Evolutionary conservation across 1,140 invertebrate genomes (phyloP), one percentile per base, ranked within the genome.

Genomic region (Coelopa frigida): DNA sequence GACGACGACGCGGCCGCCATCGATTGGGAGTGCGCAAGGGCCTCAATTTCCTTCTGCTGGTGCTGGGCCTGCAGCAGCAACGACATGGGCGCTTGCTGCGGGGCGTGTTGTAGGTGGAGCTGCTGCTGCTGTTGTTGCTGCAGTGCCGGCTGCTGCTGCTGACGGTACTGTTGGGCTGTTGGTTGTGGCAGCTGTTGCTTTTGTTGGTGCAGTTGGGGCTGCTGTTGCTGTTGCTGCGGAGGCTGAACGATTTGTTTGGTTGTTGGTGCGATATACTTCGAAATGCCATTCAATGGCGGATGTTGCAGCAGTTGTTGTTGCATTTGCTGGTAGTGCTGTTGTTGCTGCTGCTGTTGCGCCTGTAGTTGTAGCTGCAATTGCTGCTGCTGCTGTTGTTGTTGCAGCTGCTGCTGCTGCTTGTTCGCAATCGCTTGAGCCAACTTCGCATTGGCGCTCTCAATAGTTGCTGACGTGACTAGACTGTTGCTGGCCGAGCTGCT

Each of bases 391-490:
- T 43, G 32, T 29, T 48, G 40, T n/a, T 46, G 51, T n/a, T 48
- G 42, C 11, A 39, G 17, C 4, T 61, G 58, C 4, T 58, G 58
- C 42, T 65, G 62, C 35, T 68, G 61, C 24, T 68, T 67, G 24
- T 64, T 59, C 6, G 56, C 56, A 39, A 68, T 64, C 5, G 56
- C 64, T 36, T 67, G 64, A 5, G 64, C 64, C 48, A 68, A 44
- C 44, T 61, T 61, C n/a, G 61, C 61, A 43, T 68, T 68, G 2
- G 63, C 59, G n/a, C 57, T 54, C 14, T 39, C 49, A 38, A 27
- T 52, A 27, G 22, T 12, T 21, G 48, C 38, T 3, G 15, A 24
- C 35, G 51, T n/a, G n/a, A n/a, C n/a, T n/a, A n/a, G n/a, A n/a
- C 15, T 37, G 58, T 36, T 48, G 17, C 7, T 46, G 6, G 38